Conservation (phyloP, 2,113 vertebrate genomes). For the Stigmatopora argus region DNA sequence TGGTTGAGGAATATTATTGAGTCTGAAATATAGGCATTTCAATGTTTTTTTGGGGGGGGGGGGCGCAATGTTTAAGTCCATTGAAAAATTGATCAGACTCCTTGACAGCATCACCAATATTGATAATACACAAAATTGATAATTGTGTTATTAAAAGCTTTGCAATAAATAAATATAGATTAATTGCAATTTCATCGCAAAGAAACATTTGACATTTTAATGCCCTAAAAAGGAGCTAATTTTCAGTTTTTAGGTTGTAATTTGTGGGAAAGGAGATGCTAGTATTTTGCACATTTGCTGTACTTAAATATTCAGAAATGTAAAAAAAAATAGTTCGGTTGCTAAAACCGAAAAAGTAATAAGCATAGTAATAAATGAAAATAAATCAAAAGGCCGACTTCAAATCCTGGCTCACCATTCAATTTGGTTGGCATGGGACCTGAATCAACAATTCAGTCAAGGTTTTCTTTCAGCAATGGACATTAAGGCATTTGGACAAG, state of each 20-base stretch:
- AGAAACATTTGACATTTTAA: background rate
- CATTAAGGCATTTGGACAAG: slow-evolving; percentile 49
- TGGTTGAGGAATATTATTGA: no score
- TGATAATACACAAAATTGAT: no score
- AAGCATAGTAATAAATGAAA: slow-evolving; percentile 31
- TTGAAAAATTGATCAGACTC: background rate
- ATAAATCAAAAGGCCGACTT: slow-evolving; percentile 47
- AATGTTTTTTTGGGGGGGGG: no score
- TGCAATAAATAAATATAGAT: no score
- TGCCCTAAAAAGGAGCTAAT: background rate
- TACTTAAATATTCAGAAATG: background rate
- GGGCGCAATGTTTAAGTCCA: no score
- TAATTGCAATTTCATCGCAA: no score
- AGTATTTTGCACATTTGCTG: background rate
- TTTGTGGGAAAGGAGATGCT: background rate
- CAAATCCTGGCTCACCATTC: slow-evolving; percentile 34
- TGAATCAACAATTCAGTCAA: slow-evolving; percentile 56
- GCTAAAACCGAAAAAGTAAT: slow-evolving; percentile 40
- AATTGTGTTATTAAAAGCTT: no score
- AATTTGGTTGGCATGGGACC: slow-evolving; percentile 45
- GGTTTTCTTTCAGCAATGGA: slow-evolving; percentile 50
- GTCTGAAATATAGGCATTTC: no score
- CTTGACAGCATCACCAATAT: background rate
- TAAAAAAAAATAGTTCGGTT: slow-evolving; percentile 30
- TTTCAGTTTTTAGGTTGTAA: background rate